These are phyloP conservation scores for Terrapene triunguis DNA, from an alignment of 2,113 vertebrate species.

Conservation along the genomic window DNA sequence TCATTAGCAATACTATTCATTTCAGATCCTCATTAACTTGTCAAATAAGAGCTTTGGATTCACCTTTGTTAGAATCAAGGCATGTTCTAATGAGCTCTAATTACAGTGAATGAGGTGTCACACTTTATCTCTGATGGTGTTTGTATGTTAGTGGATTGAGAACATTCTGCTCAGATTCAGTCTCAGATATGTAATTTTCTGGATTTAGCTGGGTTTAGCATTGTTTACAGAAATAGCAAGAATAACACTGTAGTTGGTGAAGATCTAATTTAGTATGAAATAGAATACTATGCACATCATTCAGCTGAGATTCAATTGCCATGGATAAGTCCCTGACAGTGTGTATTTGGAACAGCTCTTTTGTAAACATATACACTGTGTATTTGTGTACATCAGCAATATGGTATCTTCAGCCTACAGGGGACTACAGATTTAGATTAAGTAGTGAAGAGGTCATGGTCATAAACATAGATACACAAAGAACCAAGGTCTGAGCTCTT, in stretches of 20 bases:
- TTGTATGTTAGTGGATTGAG: constrained; percentile 25
- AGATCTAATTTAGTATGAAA: not conserved
- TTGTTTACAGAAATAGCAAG: not conserved
- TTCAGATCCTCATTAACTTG: constrained; percentile 65
- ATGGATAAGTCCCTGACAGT: not conserved
- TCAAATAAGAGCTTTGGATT: constrained; percentile 60
- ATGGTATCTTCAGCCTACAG: not conserved
- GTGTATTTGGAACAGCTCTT: not conserved
- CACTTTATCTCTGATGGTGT: not conserved
- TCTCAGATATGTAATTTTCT: not conserved
- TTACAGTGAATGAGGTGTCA: constrained; percentile 46
- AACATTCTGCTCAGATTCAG: constrained; percentile 21
- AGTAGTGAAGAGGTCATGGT: not conserved
- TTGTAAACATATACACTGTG: not conserved
- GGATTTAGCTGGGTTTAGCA: not conserved
- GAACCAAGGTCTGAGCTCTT: not conserved
- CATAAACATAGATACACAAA: not conserved
- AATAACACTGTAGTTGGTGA: not conserved
- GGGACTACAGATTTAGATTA: not conserved
- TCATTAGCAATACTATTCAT: constrained; percentile 69
- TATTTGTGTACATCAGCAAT: not conserved
- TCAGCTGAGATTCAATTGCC: not conserved
- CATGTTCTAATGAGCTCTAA: constrained; percentile 62
- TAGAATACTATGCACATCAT: not conserved
- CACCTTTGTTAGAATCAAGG: constrained; percentile 48